These are phyloP conservation scores for Ammodytes marinus DNA, from an alignment of 2,113 vertebrate species.

Conservation along the genomic window DNA sequence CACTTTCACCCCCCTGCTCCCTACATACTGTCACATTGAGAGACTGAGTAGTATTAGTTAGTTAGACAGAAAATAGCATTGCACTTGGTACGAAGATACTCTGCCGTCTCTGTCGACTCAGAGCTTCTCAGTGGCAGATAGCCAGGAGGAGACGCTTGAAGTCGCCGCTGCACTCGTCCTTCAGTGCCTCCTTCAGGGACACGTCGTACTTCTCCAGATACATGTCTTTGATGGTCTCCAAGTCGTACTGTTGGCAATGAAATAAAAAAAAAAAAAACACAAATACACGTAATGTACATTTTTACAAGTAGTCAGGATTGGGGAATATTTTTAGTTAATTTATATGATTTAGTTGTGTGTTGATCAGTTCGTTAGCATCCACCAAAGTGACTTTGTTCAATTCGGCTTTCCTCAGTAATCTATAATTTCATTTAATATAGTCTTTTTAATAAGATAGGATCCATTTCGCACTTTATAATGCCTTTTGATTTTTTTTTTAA, in stretches of 20 bases:
- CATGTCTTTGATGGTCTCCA: slow-evolving; percentile 88
- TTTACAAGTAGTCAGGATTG: neutral
- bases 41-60: slow-evolving; percentile 52
- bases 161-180: slow-evolving; percentile 84
- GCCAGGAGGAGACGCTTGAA: slow-evolving; percentile 87
- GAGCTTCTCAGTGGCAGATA: slow-evolving; percentile 80
- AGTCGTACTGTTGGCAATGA: slow-evolving; percentile 74
- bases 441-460: neutral
- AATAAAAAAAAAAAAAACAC: neutral
- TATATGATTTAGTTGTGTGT: neutral
- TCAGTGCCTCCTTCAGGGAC: slow-evolving; percentile 85
- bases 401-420: neutral
- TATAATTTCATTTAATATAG: neutral
- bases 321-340: neutral
- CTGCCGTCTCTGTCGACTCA: slow-evolving; percentile 3
- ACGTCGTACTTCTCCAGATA: slow-evolving; percentile 88
- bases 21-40: slow-evolving; percentile 17
- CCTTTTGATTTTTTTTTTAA: neutral
- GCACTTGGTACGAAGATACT: neutral
- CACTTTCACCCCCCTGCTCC: slow-evolving; percentile 32
- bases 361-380: no score
- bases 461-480: neutral
- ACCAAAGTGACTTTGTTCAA: no score
- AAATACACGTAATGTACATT: neutral
- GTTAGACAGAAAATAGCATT: slow-evolving; percentile 47